phyloP scores from a whole-genome alignment of 2,888 invertebrate genomes.

The Syritta pipiens region DNA sequence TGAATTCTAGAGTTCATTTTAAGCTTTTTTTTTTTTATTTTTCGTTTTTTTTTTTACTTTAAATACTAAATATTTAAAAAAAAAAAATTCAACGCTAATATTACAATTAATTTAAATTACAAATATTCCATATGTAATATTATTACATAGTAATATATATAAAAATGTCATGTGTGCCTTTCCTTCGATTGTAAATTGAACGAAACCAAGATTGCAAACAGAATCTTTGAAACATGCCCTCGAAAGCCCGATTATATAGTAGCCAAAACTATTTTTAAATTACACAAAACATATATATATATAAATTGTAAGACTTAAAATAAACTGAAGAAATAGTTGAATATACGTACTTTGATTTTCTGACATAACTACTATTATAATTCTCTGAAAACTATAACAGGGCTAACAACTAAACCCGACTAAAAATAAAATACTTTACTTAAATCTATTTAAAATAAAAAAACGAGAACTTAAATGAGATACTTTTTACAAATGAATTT shows the following conservation, averaged over 20 bases:
- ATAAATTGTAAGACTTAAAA: conserved; percentile 1
- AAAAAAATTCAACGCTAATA: conserved; percentile 64
- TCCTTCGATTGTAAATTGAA: conserved; percentile 20
- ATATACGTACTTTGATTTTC: conserved; percentile 14
- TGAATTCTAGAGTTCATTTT: conserved; percentile 37
- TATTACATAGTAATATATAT: conserved; percentile 67
- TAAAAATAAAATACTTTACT: conserved; percentile 53
- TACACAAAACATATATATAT: conserved; percentile 8
- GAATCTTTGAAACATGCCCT: conserved; percentile 36
- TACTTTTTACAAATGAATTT: conserved; percentile 65
- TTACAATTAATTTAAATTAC: conserved; percentile 69
- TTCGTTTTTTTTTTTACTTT: conserved; percentile 17
- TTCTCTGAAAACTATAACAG: conserved; percentile 47
- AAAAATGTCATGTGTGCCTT: conserved; percentile 53
- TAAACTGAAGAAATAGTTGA: conserved; percentile 20
- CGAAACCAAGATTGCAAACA: not conserved
- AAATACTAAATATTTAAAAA: conserved; percentile 51
- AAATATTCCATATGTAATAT: conserved; percentile 65
- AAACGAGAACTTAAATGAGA: conserved; percentile 56
- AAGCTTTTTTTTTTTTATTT: conserved; percentile 8
- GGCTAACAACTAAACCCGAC: conserved; percentile 36
- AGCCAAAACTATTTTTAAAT: conserved; percentile 27
- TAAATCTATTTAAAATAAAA: conserved; percentile 18
- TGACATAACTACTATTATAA: conserved; percentile 23
- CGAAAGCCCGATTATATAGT: too few species aligned